Evolutionary conservation across 2,888 invertebrate genomes (phyloP), one percentile per base, ranked within the genome.

Genomic region (Leucoma salicis): DNA sequence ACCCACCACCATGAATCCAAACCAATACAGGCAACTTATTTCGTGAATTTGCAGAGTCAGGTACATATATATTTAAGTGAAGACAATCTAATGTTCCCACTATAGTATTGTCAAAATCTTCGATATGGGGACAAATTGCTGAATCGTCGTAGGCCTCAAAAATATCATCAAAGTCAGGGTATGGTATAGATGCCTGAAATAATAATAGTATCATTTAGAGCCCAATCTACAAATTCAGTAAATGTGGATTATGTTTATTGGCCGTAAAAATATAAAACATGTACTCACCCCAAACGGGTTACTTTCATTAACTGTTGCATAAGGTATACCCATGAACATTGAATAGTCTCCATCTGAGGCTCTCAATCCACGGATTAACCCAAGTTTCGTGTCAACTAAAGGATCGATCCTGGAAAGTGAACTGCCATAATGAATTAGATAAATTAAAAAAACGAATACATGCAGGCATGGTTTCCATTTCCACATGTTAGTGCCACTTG

Each of bases 251-350:
- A n/a, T n/a, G n/a, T n/a, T n/a, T n/a, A n/a, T n/a, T n/a, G n/a
- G n/a, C n/a, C n/a, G n/a, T n/a, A n/a, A n/a, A n/a, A n/a, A n/a
- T n/a, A n/a, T n/a, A n/a, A n/a, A n/a, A n/a, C n/a, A n/a, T n/a
- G n/a, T 4, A 70, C 71, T 66, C 39, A 73, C 72, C 46, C 76
- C 77, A 61, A 79, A 80, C 6, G 72, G 72, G 52, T 77, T 77
- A 0, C 44, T 43, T 3, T 42, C 42, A 21, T 76, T 54, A 4
- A 79, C 64, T 32, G 36, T 57, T 14, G 67, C 78, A 37, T 71
- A 78, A 0, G 78, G 79, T 46, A 78, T 72, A 1, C 79, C 79
- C 42, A 78, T 44, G 35, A 76, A 77, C 67, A 71, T 69, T 8
- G 67, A 59, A 38, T 78, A 78, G 42, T 67, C 61, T 2, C 73